These are phyloP conservation scores for Glaucidium brasilianum DNA, from an alignment of 2,113 vertebrate genomes.

Conservation along the genomic window DNA sequence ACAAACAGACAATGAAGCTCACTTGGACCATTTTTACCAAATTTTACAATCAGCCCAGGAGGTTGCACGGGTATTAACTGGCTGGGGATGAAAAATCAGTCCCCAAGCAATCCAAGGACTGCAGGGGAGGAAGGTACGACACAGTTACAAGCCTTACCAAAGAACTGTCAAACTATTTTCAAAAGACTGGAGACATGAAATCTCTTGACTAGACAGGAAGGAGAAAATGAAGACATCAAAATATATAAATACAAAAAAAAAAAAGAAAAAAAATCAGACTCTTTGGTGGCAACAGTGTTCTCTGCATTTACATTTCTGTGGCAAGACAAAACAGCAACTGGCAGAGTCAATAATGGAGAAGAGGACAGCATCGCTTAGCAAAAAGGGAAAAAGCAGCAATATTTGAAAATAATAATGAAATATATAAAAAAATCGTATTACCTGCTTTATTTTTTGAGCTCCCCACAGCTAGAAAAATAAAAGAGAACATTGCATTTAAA, in stretches of 20 bases:
- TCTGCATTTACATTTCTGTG: constrained; percentile 15
- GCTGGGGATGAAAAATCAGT: not conserved
- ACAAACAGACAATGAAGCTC: rapidly evolving
- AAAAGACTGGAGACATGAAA: constrained; percentile 23
- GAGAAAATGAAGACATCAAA: constrained; percentile 49
- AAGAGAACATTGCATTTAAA: not conserved
- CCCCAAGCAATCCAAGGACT: not conserved
- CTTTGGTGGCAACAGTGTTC: not conserved
- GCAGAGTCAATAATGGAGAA: not conserved
- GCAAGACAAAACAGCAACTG: constrained; percentile 41
- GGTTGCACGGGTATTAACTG: not conserved
- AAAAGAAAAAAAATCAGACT: not conserved
- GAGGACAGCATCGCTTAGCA: not conserved
- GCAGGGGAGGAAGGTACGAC: not conserved
- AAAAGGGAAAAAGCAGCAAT: not conserved
- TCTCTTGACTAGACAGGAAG: constrained; percentile 34
- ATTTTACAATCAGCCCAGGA: not conserved
- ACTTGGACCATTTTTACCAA: not conserved
- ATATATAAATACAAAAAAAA: constrained; percentile 33
- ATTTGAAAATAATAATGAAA: not conserved
- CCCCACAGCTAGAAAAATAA: constrained; percentile 83
- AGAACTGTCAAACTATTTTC: constrained; percentile 40
- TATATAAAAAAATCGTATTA: constrained; percentile 15
- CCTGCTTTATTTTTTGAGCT: constrained; percentile 95
- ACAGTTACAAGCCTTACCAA: not conserved